phyloP scores from a whole-genome alignment of 2,797 vertebrate genomes.

The Garrulus glandarius region DNA sequence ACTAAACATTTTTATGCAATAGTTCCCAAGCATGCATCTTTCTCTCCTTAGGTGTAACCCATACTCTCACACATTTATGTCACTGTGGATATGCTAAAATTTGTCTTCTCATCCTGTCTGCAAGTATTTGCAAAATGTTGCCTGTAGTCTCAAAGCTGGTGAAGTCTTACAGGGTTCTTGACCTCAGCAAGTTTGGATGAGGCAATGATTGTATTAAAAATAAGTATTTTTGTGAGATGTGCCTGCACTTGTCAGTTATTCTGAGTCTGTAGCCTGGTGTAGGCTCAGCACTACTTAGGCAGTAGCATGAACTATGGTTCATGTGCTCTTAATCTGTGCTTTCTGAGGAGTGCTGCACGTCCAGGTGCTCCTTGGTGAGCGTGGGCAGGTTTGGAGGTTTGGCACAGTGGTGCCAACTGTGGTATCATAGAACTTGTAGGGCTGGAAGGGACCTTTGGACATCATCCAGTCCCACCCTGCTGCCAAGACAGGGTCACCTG shows the following conservation, averaged over 20 bases:
- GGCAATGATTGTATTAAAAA: neutral
- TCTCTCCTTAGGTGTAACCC: neutral
- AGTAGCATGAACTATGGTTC: neutral
- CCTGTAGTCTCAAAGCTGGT: neutral
- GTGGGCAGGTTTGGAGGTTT: neutral
- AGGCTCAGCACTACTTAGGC: neutral
- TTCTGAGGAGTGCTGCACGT: rapidly evolving
- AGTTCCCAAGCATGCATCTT: neutral
- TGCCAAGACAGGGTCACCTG: neutral
- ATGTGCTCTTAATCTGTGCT: rapidly evolving
- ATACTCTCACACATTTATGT: neutral
- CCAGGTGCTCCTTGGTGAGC: neutral
- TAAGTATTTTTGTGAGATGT: rapidly evolving
- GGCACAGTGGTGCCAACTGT: neutral
- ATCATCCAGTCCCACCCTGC: neutral
- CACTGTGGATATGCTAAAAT: neutral
- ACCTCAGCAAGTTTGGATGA: neutral
- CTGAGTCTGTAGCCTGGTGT: neutral
- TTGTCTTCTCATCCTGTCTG: neutral
- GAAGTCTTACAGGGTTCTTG: neutral
- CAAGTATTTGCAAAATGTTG: neutral
- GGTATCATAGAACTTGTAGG: rapidly evolving
- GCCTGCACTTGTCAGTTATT: neutral
- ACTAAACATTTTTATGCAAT: neutral
- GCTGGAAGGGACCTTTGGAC: neutral